Evolutionary conservation across 2,113 vertebrate genomes (phyloP).

Genomic region (Rana temporaria): DNA sequence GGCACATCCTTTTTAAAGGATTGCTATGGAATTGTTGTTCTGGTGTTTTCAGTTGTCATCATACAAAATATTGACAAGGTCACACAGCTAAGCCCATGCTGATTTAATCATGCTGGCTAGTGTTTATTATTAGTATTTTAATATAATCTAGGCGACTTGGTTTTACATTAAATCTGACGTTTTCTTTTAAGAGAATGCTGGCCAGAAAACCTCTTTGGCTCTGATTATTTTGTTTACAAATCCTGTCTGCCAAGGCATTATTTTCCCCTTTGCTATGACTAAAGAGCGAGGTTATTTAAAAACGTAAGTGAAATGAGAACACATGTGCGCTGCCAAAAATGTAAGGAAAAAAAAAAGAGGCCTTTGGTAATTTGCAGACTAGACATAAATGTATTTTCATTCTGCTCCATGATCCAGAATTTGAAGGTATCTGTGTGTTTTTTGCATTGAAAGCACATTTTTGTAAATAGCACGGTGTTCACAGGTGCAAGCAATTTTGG

Average conservation of each 20-base stretch:
- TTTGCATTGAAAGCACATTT: not conserved
- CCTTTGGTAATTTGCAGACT: constrained; percentile 34
- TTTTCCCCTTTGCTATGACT: constrained; percentile 48
- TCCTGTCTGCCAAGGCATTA: constrained; percentile 50
- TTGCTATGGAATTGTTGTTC: not conserved
- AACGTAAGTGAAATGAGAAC: constrained; percentile 45
- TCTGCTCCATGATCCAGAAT: not conserved
- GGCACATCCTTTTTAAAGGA: not conserved
- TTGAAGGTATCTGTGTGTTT: constrained; percentile 7
- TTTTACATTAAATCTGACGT: constrained; percentile 44
- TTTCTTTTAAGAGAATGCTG: constrained; percentile 7
- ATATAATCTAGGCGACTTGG: constrained; percentile 32
- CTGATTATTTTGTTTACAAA: constrained; percentile 49
- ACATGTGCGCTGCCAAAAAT: constrained; percentile 39
- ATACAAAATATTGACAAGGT: constrained; percentile 12
- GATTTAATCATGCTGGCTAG: constrained; percentile 23
- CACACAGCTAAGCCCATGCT: constrained; percentile 17
- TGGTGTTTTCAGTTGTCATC: constrained; percentile 1
- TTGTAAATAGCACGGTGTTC: not conserved
- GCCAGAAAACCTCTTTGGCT: constrained; percentile 55
- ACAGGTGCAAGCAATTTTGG: constrained; percentile 12
- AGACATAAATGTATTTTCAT: constrained; percentile 48
- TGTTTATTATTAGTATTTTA: constrained; percentile 50
- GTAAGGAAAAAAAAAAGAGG: constrained; percentile 10
- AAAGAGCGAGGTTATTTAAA: constrained; percentile 47